These are phyloP conservation scores for Myiotriccus ornatus DNA, from an alignment of 2,797 vertebrate genomes.

Conservation along the genomic window DNA sequence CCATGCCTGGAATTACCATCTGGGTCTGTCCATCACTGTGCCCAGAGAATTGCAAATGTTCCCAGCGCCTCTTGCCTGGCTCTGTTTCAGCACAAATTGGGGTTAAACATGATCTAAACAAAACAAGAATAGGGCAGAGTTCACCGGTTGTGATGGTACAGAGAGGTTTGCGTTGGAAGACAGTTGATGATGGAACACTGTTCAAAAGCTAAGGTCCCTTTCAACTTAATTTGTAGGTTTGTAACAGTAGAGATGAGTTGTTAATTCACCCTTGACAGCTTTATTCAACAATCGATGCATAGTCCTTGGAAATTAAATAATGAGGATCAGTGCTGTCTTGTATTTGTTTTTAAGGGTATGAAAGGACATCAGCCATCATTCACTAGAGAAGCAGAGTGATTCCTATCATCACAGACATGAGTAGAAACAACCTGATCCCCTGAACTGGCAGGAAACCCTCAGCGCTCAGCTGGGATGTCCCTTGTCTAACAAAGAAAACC, in stretches of 20 bases:
- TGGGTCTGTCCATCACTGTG: neutral
- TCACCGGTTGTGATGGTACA: neutral
- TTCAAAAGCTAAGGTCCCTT: neutral
- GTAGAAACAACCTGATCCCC: neutral
- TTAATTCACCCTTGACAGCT: slow-evolving; percentile 33
- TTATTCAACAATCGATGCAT: neutral
- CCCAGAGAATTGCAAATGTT: neutral
- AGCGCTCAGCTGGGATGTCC: neutral
- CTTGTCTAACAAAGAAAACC: neutral
- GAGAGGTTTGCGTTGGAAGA: neutral
- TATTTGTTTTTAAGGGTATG: slow-evolving; percentile 14
- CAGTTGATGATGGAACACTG: neutral
- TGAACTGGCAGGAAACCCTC: neutral
- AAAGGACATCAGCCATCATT: neutral
- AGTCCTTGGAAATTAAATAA: slow-evolving; percentile 44
- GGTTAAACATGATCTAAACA: neutral
- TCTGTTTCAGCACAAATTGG: neutral
- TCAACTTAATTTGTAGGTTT: slow-evolving; percentile 28
- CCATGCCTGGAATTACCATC: neutral
- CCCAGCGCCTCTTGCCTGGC: neutral
- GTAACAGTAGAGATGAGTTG: neutral
- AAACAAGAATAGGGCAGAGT: neutral
- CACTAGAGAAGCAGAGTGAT: neutral
- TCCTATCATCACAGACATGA: neutral
- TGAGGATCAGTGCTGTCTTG: neutral